Evolutionary conservation across 2,113 vertebrate species (phyloP), one percentile per base, ranked within the genome.

Genomic region (Aptenodytes patagonicus): DNA sequence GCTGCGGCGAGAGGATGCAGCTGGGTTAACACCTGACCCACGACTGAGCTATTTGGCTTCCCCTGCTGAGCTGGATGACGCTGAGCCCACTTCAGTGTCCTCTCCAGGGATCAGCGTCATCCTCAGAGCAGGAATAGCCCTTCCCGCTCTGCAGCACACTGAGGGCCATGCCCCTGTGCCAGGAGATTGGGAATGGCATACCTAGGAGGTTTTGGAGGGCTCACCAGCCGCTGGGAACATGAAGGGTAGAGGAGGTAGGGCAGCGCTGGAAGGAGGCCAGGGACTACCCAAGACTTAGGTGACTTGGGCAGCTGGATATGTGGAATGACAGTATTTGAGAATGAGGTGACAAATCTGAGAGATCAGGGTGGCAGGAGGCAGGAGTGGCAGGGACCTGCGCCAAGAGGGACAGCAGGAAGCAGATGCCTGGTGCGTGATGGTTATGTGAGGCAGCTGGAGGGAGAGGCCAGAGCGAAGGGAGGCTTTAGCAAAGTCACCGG

Each of bases 1-100:
- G 85, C 73, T 72, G 57, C 8, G 57, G 6, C 1, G 6, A 68
- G 81, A 96, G 95, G 95, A 96, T 85, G 90, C 93, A 96, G 93
- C 96, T 96, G 92, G 90, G 22, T 17, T 26, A 69, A 46, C 92
- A 83, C 62, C 84, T 90, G 85, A 88, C 8, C 46, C 40, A 66
- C 68, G 58, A 49, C 65, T 7, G 32, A 86, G 64, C 32, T 51
- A 13, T n/a, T 62, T 31, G 31, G 71, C 54, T 92, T 93, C 71
- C 70, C 34, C 70, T 46, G 36, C 62, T 17, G 58, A 77, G 49
- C 66, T 73, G 93, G 57, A 29, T 75, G 78, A 51, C 4, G 24
- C 46, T 46, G 49, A 92, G 82, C 15, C 28, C 40, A 24, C 24
- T 17, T 21, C 34, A 46, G 72, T 4, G 10, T 80, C 38, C 70